Evolutionary conservation across 2,888 invertebrate species (phyloP).

Genomic region (Eretmocerus hayati): DNA sequence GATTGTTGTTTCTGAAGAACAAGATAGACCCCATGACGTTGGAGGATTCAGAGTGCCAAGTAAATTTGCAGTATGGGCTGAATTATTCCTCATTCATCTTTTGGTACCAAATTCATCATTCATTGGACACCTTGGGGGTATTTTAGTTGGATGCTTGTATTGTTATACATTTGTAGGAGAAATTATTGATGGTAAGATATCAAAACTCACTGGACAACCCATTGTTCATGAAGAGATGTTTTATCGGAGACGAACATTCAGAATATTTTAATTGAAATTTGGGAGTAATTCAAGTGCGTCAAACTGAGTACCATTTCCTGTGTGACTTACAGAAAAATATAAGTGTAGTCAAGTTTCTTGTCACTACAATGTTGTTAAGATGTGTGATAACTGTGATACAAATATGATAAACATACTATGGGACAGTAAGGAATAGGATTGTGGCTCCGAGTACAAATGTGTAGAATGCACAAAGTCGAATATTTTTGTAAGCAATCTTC

Average conservation of each 20-base stretch:
- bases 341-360: no score
- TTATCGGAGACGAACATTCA: constrained; percentile 25
- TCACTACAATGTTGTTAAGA: no score
- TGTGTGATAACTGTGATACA: no score
- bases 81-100: constrained; percentile 55
- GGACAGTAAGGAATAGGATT: no score
- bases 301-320: no score
- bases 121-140: constrained; percentile 58
- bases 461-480: no score
- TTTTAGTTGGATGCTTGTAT: constrained; percentile 55
- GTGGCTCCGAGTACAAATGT: no score
- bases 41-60: constrained; percentile 48
- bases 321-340: no score
- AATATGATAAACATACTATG: no score
- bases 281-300: no score
- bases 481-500: no score
- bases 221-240: constrained; percentile 42
- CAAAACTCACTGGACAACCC: constrained; percentile 39
- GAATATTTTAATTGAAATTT: no score
- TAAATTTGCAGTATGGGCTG: constrained; percentile 55
- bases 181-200: constrained; percentile 40
- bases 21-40: constrained; percentile 36
- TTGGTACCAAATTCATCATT: constrained; percentile 59
- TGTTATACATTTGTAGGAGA: constrained; percentile 46
- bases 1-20: constrained; percentile 44